Base-by-base conservation (phyloP, 2,888 invertebrate genomes). In the Melieria picta region DNA sequence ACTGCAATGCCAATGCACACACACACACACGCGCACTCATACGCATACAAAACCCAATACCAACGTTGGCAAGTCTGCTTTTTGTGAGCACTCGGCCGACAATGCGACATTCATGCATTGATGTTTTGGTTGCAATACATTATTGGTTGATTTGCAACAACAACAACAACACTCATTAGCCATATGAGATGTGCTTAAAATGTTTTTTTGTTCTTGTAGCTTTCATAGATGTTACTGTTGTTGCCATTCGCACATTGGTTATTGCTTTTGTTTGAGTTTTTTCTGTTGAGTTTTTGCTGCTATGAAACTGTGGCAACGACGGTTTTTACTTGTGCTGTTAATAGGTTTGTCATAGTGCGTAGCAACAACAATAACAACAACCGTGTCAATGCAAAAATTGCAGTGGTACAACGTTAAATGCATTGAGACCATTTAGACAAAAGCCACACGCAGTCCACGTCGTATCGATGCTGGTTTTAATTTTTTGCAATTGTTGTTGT, bases 1-100 rank as follows among this genome's bases (percentile, higher is more conserved):
- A 77, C 76, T 77, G 72, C 69, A 58, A n/a, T n/a, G 42, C 5
- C 50, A 43, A 48, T 50, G 48, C 50, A 55, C 71, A 74, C 69
- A 16, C 68, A 73, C 45, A 9, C 55, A 43, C 65, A 68, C 55
- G 47, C 30, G n/a, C 60, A 61, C 30, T 13, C 30, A 30, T 4
- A 58, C 43, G 56, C 48, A 46, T 45, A 45, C 30, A 65, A 5
- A n/a, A n/a, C 56, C 43, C 42, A 16, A 10, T 47, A 7, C 56
- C 11, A 4, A 42, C 10, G 60, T 16, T 46, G 1, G 42, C 11
- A 10, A 45, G 30, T 11, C 5, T 7, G 16, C n/a, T 48, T 48
- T 48, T 30, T 30, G 30, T 30, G 1, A 30, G 30, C 30, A 3
- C 30, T 30, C 30, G 30, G 30, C 30, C 30, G 30, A 30, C 30